Evolutionary conservation across 2,113 vertebrate species (phyloP).

Genomic region (Stegostoma tigrinum): DNA sequence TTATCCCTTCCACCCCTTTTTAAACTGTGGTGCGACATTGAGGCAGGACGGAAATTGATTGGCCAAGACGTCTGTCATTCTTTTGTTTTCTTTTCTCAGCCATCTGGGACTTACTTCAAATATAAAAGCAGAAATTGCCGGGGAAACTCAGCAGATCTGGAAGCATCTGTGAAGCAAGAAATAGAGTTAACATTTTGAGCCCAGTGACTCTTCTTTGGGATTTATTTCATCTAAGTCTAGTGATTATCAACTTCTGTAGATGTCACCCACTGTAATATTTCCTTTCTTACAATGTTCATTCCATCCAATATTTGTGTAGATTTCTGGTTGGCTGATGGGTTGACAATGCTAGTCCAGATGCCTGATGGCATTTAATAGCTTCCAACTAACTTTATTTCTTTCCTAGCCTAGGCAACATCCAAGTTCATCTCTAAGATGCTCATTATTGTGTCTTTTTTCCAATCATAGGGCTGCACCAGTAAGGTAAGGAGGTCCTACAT

Average conservation of each 20-base stretch:
- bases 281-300: neutral
- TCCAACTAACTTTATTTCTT: neutral
- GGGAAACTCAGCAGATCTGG: no score
- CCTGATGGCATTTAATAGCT: neutral
- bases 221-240: neutral
- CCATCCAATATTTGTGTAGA: neutral
- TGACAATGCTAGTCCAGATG: neutral
- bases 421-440: constrained; percentile 6
- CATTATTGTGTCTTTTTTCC: neutral
- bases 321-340: neutral
- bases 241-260: no score
- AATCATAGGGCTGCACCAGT: constrained; percentile 27
- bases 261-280: neutral
- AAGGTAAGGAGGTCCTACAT: constrained; percentile 14
- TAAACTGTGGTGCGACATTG: neutral
- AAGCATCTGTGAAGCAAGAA: no score
- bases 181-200: no score
- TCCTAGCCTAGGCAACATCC: neutral
- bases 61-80: neutral
- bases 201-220: no score
- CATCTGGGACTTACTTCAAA: neutral
- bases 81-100: neutral
- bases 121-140: no score
- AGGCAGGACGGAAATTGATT: neutral
- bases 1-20: neutral